Evolutionary conservation across 2,888 invertebrate species (phyloP), one percentile per base, ranked within the genome.

Genomic region (Thyatira batis): DNA sequence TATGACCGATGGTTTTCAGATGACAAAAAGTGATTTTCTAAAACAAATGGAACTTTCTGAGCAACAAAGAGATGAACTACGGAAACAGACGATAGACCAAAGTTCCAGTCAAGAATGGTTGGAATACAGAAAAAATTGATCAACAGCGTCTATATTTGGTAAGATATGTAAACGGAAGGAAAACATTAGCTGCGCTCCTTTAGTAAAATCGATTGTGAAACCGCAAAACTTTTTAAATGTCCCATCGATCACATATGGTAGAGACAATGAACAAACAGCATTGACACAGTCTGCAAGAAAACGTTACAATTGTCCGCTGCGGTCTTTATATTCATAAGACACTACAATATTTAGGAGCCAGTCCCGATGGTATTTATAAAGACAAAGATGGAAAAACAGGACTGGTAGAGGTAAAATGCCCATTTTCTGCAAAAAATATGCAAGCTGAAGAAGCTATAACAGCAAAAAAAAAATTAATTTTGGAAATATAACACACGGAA

Each of bases 81-180:
- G 9, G 9, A 27, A 27, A 27, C 4, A 27, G 6, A 27, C 27
- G 4, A 8, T 27, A 8, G 6, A 27, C 4, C 27, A 27, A 27
- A 27, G 27, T 8, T 8, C 5, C 9, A 27, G 27, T 8, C 27
- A 8, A 27, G 27, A 27, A 3, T 27, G 6, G 27, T 8, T 27
- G 9, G 27, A 27, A 1, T 1, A 27, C 4, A 27, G 27, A 27
- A 27, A 27, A 27, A 27, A 52, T 39, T 43, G 48, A 43, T 48
- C 48, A 45, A 50, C 45, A 20, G 28, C 33, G 20, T 51, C 51
- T n/a, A 6, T 50, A 13, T 53, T 53, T 33, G 53, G 53, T 23
- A 53, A 53, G 50, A 53, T 53, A n/a, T 53, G 50, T 50, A 53
- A 53, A 53, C 45, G 49, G 45, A 50, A 50, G 45, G 44, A 49